Evolutionary conservation across 2,888 invertebrate genomes (phyloP), one percentile per base, ranked within the genome.

Genomic region (Epiblema foenella): DNA sequence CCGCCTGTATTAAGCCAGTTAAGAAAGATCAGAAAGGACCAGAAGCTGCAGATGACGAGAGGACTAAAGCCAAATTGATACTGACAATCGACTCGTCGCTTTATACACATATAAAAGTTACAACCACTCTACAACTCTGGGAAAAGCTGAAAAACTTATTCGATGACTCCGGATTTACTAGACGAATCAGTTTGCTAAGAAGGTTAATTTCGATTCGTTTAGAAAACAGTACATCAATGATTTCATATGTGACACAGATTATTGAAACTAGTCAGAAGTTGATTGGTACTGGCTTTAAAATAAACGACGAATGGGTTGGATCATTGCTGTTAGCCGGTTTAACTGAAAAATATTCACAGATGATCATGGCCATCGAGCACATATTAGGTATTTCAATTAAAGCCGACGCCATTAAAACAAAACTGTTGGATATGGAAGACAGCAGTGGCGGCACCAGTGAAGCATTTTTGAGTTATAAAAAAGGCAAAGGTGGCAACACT

Each of bases 181-280:
- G 60, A 11, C 20, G 49, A 62, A 62, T 62, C 24, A 62, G 60
- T 24, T 29, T 62, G 29, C n/a, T 62, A 9, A 18, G 63, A 64
- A 20, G 15, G 2, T 39, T 64, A 8, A 54, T 63, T 51, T 54
- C 60, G n/a, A 49, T 62, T 49, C 60, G 60, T 29, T 24, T 46
- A 7, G 60, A 62, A 29, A 62, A 62, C 24, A 17, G 60, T 29
- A 12, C 46, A 12, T 62, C 49, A 9, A 62, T 62, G 60, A 49
- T 17, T 4, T 49, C 46, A n/a, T 62, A 62, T 10, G 60, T 62
- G n/a, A 62, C 60, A n/a, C 49, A 46, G 10, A 49, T 62, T n/a
- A 49, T 62, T 5, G 60, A 62, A 29, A 62, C 29, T 0, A 49
- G 49, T 17, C 60, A 62, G n/a, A 46, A 49, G 29, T 29, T 62